Conservation (phyloP, 2,113 vertebrate genomes). For the Emydura subglobosa region DNA sequence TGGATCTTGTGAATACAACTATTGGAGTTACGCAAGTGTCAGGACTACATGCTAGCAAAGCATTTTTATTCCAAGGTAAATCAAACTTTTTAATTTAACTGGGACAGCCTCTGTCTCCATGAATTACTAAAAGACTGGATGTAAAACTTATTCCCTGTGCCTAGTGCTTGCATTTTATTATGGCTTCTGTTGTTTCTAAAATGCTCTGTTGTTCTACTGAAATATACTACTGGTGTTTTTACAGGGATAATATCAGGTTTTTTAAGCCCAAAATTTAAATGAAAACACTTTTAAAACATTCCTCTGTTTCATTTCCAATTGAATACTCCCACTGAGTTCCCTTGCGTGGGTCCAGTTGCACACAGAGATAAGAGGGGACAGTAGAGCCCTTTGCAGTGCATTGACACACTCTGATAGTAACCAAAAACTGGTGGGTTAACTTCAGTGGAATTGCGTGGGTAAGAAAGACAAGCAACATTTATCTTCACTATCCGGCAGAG, state of each 20-base stretch:
- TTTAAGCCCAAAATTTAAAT: background rate
- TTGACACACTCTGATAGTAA: background rate
- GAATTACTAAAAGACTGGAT: background rate
- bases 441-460: background rate
- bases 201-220: background rate
- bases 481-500: background rate
- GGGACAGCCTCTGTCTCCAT: background rate
- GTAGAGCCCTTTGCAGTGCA: background rate
- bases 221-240: rapidly evolving
- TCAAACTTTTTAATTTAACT: background rate
- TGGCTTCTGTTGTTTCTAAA: background rate
- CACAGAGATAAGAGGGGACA: background rate
- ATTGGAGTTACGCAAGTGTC: conserved; percentile 91
- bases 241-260: background rate
- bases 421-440: background rate
- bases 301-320: background rate
- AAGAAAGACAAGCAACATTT: background rate
- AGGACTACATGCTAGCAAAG: conserved; percentile 93
- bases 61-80: conserved; percentile 95
- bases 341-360: rapidly evolving
- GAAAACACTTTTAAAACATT: background rate
- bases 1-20: conserved; percentile 91
- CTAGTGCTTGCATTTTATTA: background rate
- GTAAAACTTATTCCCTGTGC: background rate
- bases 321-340: background rate